These are phyloP conservation scores for Orestias chungarensis DNA, from an alignment of 2,797 vertebrate genomes.

Conservation along the genomic window DNA sequence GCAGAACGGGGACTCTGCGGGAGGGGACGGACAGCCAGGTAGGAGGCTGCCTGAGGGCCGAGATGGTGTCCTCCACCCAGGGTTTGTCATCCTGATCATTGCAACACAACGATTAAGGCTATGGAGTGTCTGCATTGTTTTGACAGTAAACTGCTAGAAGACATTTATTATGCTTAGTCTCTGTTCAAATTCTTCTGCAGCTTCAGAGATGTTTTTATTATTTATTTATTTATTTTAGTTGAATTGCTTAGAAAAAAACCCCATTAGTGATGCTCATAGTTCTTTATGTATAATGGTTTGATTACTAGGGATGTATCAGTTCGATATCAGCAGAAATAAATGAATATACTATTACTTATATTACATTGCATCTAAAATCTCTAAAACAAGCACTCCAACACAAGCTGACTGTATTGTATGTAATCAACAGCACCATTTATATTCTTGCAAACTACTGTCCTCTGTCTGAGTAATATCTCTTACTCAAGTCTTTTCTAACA, in stretches of 20 bases:
- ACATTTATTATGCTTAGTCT: neutral
- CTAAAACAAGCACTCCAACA: too few species aligned
- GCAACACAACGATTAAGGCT: neutral
- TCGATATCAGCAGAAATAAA: too few species aligned
- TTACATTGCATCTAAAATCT: too few species aligned
- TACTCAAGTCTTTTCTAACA: too few species aligned
- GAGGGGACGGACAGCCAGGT: constrained; percentile 76
- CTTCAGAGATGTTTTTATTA: neutral
- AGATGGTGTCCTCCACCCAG: neutral
- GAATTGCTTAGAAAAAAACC: neutral
- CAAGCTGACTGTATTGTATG: too few species aligned
- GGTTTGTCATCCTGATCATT: neutral
- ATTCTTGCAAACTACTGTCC: too few species aligned
- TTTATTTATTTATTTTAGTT: neutral
- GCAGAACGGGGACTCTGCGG: constrained; percentile 74
- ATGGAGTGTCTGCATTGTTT: neutral
- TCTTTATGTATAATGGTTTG: too few species aligned
- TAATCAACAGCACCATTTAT: too few species aligned
- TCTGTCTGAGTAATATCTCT: too few species aligned
- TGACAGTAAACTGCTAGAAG: neutral
- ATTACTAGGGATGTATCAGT: too few species aligned
- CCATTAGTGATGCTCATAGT: too few species aligned
- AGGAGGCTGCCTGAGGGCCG: neutral
- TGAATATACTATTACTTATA: too few species aligned
- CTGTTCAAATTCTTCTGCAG: neutral